These are phyloP conservation scores for Andrena fulva DNA, from an alignment of 2,888 invertebrate species.

Conservation along the genomic window DNA sequence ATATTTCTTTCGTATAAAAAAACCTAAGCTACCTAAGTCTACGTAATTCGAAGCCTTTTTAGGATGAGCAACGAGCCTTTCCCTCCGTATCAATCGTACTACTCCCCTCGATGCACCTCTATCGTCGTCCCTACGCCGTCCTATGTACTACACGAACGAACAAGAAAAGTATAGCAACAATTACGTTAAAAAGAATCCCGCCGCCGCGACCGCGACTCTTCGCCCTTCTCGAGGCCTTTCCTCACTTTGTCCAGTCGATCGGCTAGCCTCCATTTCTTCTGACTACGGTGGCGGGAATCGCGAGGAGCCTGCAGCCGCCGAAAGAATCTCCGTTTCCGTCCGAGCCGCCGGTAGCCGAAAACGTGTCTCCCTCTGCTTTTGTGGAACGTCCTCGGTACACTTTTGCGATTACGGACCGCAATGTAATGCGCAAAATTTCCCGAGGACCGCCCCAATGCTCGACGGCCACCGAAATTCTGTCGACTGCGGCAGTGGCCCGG, in stretches of 20 bases:
- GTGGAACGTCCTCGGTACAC: conserved; percentile 68
- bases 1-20: conserved; percentile 71
- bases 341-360: not conserved
- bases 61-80: conserved; percentile 70
- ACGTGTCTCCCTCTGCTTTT: not conserved
- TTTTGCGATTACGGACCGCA: conserved; percentile 82
- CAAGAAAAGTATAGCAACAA: not conserved
- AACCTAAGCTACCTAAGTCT: conserved; percentile 78
- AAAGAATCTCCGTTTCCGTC: conserved; percentile 7
- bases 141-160: conserved; percentile 12
- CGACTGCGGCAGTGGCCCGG: not conserved
- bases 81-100: conserved; percentile 19
- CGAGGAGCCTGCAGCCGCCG: not conserved
- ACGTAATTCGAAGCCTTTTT: conserved; percentile 74
- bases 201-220: conserved; percentile 9
- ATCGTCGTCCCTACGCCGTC: conserved; percentile 1
- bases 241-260: conserved; percentile 2
- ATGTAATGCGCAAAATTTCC: conserved; percentile 80
- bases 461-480: conserved; percentile 7
- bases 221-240: not conserved
- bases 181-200: not conserved
- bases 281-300: conserved; percentile 33
- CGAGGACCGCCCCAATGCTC: conserved; percentile 38
- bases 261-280: conserved; percentile 8
- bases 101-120: not conserved